Base-by-base conservation (phyloP, 2,888 invertebrate genomes). In the Geophilus truncorum region DNA sequence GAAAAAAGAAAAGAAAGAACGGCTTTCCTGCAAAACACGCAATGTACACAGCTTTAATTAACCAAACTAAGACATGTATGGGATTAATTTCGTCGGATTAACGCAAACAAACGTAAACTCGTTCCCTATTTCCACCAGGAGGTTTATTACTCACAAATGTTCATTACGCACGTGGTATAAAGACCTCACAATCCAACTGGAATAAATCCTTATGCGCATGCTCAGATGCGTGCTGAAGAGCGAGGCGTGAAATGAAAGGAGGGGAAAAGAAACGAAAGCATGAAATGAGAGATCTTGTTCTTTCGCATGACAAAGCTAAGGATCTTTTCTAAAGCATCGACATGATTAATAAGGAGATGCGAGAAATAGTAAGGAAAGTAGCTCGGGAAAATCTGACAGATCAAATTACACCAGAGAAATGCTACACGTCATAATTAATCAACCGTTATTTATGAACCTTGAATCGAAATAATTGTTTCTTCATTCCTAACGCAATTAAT, bases 221-320 rank as follows among this genome's bases (percentile, higher is more conserved):
- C 70, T 70, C 70, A 70, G 28, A 10, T n/a, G 25, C 70, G 70
- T 70, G 28, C 28, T 28, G 15, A 70, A 28, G 70, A 70, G 70
- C 70, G 28, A 70, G 70, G 28, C 70, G 25, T 70, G 25, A 70
- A 70, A 70, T 70, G 70, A 70, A 25, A 70, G 6, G 70, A 12
- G 10, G 62, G 57, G 23, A 62, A 57, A 57, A 15, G 70, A 70
- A 70, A 70, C 62, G 62, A 70, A 70, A 23, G 70, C 70, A 70
- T 70, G 70, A 70, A 70, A 70, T 70, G 28, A 70, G 70, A 70
- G 70, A 70, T 70, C 70, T 70, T 28, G 70, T 70, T 70, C 70
- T 70, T 70, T 70, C 70, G 70, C 28, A 7, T 70, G 70, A 70
- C 10, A 70, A 25, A 70, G 70, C 70, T 23, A 70, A 28, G 25